A percentile compares a stretch with the other conserved stretches of the same genome.
Conservation (phyloP, 2,113 vertebrate species). For the Grus americana region DNA sequence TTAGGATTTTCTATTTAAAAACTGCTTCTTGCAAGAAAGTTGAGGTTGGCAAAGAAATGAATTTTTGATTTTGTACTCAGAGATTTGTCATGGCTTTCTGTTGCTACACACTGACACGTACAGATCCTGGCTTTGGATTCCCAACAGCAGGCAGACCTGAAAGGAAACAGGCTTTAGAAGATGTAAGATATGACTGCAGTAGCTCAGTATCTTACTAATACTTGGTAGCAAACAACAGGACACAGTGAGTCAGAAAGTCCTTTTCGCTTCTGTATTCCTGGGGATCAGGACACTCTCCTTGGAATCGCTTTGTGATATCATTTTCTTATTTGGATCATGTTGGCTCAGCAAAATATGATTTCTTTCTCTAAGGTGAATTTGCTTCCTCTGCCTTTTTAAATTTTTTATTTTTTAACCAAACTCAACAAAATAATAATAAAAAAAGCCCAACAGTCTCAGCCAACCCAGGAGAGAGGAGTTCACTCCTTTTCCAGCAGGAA, state of each 20-base stretch:
- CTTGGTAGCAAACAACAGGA: not conserved
- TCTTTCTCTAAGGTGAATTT: not conserved
- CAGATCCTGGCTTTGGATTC: not conserved
- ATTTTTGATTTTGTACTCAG: not conserved
- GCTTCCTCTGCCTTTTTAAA: not conserved
- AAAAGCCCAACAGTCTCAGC: not conserved
- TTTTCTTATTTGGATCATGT: not conserved
- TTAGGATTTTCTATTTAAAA: not conserved
- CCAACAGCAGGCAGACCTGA: not conserved
- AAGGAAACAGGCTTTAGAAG: not conserved
- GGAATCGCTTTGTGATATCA: not conserved
- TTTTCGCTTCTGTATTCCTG: not conserved
- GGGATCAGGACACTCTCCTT: not conserved
- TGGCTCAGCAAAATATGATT: not conserved
- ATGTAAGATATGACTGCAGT: not conserved
- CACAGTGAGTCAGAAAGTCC: not conserved
- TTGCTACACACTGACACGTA: not conserved
- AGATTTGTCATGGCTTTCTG: not conserved
- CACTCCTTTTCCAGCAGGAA: not conserved
- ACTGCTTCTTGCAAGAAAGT: not conserved
- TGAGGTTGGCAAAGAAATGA: not conserved
- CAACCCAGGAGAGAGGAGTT: not conserved
- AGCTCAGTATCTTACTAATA: not conserved
- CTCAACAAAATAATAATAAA: not conserved
- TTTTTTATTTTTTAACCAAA: not conserved